These are phyloP conservation scores for Neotoma lepida DNA, from an alignment of 2,113 vertebrate genomes.

Conservation along the genomic window DNA sequence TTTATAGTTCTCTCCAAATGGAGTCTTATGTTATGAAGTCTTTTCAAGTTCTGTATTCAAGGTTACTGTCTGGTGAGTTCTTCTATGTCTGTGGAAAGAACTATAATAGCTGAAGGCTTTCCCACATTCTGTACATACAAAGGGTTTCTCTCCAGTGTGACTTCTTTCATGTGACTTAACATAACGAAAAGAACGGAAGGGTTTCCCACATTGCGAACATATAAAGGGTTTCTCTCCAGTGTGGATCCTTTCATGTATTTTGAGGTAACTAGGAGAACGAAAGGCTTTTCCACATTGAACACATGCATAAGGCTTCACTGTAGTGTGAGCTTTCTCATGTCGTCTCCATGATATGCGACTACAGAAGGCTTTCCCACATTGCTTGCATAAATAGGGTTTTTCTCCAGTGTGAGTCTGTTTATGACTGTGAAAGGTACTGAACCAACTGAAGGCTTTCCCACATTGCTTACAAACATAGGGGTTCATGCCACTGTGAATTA, in stretches of 20 bases:
- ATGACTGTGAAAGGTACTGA: neutral
- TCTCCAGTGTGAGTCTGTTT: slow-evolving; percentile 33
- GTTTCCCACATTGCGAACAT: neutral
- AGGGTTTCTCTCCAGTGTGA: slow-evolving; percentile 11
- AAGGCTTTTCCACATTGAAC: neutral
- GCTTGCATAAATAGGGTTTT: slow-evolving; percentile 39
- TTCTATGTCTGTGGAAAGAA: neutral
- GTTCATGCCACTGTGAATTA: slow-evolving; percentile 57
- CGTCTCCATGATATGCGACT: neutral
- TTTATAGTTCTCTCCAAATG: neutral
- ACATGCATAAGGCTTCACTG: neutral
- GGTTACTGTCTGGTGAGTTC: neutral
- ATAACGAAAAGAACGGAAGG: neutral
- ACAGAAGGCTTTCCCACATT: slow-evolving; percentile 25
- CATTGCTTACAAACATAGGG: slow-evolving; percentile 67
- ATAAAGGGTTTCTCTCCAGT: neutral
- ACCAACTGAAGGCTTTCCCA: slow-evolving; percentile 58
- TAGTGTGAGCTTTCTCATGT: neutral
- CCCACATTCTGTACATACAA: neutral
- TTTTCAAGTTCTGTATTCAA: neutral
- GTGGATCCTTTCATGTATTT: neutral
- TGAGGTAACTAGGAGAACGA: neutral
- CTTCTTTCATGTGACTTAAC: neutral
- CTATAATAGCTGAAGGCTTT: neutral
- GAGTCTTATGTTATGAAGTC: neutral